A percentile compares a stretch with the other conserved stretches of the same genome.
These are phyloP conservation scores for Cheilosia impressa DNA, from an alignment of 2,888 invertebrate genomes.

Conservation along the genomic window DNA sequence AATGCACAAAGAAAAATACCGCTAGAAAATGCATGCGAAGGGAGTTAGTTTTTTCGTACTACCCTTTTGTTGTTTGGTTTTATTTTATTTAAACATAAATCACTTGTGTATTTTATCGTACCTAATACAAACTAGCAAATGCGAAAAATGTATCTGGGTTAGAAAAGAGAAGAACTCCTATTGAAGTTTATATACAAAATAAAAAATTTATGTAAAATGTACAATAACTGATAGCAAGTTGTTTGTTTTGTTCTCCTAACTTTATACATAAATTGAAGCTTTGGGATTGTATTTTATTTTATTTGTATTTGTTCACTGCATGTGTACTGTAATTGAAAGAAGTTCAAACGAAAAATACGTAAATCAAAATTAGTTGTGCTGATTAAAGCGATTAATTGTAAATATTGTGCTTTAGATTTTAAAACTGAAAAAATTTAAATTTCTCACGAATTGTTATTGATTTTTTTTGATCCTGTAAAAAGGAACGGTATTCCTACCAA, in stretches of 20 bases:
- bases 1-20: constrained; percentile 48
- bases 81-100: constrained; percentile 16
- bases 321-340: constrained; percentile 9
- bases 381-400: constrained; percentile 36
- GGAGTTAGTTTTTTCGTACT: constrained; percentile 33
- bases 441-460: constrained; percentile 1
- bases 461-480: background rate
- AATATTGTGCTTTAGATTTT: constrained; percentile 38
- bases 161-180: background rate
- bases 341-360: background rate
- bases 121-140: constrained; percentile 7
- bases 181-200: constrained; percentile 3
- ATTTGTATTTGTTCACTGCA: constrained; percentile 54
- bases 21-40: constrained; percentile 74
- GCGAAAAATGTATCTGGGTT: background rate
- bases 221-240: constrained; percentile 17
- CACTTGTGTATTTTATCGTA: constrained; percentile 36
- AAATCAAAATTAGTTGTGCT: constrained; percentile 26
- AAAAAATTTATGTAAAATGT: constrained; percentile 20
- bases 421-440: background rate
- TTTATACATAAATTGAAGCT: constrained; percentile 26
- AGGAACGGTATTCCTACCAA: no score
- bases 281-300: constrained; percentile 18
- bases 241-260: constrained; percentile 31
- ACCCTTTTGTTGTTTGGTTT: constrained; percentile 28